Conservation (phyloP, 64 coral and sea anemone species). For the Anthopleura sola region DNA sequence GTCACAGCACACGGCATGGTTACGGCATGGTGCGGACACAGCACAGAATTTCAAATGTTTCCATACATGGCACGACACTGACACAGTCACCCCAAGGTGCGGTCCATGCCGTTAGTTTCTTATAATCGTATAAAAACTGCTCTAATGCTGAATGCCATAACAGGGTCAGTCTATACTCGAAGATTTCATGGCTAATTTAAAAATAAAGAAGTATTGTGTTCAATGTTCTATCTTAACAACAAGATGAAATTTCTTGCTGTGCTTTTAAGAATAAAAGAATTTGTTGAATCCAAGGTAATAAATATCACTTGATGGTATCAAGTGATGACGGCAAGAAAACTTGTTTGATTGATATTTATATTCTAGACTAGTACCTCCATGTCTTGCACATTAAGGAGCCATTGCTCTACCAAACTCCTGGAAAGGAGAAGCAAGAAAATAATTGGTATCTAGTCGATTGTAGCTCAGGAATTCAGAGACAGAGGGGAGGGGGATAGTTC, state of each 20-base stretch:
- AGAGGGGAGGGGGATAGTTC: too few species aligned
- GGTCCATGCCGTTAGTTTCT: too few species aligned
- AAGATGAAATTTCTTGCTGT: neutral
- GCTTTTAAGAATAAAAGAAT: neutral
- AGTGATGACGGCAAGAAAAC: neutral
- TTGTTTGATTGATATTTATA: neutral
- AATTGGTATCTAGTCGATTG: neutral
- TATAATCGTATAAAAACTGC: too few species aligned
- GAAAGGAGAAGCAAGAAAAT: neutral
- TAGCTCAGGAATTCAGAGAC: too few species aligned
- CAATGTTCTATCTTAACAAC: neutral
- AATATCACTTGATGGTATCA: neutral
- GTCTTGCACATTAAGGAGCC: constrained; percentile 3
- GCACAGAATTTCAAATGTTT: too few species aligned
- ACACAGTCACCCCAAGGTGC: too few species aligned
- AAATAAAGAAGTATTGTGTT: neutral
- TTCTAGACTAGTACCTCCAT: constrained; percentile 4
- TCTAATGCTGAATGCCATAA: neutral
- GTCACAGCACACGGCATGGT: too few species aligned
- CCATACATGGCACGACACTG: too few species aligned
- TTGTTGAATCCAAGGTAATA: neutral
- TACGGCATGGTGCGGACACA: too few species aligned
- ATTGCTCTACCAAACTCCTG: constrained; percentile 31
- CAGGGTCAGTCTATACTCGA: neutral
- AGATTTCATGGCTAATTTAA: neutral